Evolutionary conservation across 2,888 invertebrate species (phyloP).

Genomic region (Folsomia manolachei): DNA sequence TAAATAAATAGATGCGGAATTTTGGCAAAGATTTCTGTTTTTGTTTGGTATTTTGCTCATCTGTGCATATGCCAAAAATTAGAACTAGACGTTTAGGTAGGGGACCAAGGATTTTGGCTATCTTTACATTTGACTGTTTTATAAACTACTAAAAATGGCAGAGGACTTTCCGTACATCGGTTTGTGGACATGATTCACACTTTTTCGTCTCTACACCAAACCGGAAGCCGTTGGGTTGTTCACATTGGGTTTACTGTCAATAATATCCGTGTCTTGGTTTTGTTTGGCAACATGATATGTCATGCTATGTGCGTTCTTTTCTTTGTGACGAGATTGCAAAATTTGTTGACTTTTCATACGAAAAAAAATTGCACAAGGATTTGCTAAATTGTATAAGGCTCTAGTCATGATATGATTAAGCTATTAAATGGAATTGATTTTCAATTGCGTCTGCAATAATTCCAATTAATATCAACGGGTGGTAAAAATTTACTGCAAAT

Average conservation of each 20-base stretch:
- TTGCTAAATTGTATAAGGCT: too few relatives aligned
- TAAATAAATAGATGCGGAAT: not conserved
- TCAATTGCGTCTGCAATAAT: too few relatives aligned
- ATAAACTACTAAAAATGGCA: too few relatives aligned
- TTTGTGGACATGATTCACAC: conserved; percentile 8
- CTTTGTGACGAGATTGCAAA: not conserved
- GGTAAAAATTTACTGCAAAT: too few relatives aligned
- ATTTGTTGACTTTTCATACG: not conserved
- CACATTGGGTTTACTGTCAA: not conserved
- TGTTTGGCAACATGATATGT: not conserved
- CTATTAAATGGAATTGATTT: too few relatives aligned
- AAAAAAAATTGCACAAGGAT: too few relatives aligned
- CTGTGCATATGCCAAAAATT: not conserved
- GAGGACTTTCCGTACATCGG: too few relatives aligned
- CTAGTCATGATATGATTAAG: too few relatives aligned
- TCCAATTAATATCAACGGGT: too few relatives aligned
- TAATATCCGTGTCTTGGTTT: not conserved
- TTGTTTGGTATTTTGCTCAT: too few relatives aligned
- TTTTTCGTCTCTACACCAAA: not conserved
- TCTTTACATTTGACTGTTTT: too few relatives aligned
- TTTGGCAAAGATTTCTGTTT: not conserved
- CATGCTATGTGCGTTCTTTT: too few relatives aligned
- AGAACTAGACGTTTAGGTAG: not conserved
- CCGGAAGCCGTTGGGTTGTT: conserved; percentile 7
- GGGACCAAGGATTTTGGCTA: not conserved